A percentile compares a stretch with the other conserved stretches of the same genome.
phyloP scores from a whole-genome alignment of 2,888 invertebrate genomes.

The Dryobota labecula region DNA sequence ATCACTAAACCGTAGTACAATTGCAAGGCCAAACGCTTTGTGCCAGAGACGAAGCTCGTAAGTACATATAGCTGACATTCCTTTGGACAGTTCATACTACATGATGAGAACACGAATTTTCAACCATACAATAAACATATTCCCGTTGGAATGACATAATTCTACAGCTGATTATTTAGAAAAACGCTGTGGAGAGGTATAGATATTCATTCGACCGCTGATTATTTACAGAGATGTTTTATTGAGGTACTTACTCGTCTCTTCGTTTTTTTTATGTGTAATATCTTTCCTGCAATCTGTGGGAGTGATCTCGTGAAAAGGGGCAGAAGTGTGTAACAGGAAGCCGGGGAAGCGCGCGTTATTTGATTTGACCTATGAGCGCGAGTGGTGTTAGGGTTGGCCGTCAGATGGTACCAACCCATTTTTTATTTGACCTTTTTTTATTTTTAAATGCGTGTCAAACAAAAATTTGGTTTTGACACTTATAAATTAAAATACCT shows the following conservation, averaged over 20 bases:
- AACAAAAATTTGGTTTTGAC: too few relatives aligned
- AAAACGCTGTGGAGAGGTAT: background rate
- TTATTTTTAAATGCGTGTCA: too few relatives aligned
- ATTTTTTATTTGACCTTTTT: too few relatives aligned
- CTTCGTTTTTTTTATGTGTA: too few relatives aligned
- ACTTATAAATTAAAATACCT: too few relatives aligned
- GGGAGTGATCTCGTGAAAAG: too few relatives aligned
- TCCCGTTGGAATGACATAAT: constrained; percentile 1
- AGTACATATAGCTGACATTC: constrained; percentile 70
- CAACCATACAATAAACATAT: constrained; percentile 22
- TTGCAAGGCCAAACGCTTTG: constrained; percentile 75
- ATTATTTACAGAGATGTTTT: background rate
- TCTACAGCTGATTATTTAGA: constrained; percentile 1
- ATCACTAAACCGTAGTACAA: constrained; percentile 72
- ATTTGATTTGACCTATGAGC: too few relatives aligned
- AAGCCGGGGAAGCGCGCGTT: too few relatives aligned
- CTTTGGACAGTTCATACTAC: constrained; percentile 65
- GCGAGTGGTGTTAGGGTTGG: too few relatives aligned
- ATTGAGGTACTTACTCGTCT: background rate
- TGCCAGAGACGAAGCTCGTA: constrained; percentile 61
- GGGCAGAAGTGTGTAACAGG: too few relatives aligned
- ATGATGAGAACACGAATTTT: constrained; percentile 47
- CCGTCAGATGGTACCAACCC: too few relatives aligned
- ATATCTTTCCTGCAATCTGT: too few relatives aligned
- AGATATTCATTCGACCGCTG: background rate